phyloP scores from a whole-genome alignment of 2,113 vertebrate genomes.

The Cololabis saira region DNA sequence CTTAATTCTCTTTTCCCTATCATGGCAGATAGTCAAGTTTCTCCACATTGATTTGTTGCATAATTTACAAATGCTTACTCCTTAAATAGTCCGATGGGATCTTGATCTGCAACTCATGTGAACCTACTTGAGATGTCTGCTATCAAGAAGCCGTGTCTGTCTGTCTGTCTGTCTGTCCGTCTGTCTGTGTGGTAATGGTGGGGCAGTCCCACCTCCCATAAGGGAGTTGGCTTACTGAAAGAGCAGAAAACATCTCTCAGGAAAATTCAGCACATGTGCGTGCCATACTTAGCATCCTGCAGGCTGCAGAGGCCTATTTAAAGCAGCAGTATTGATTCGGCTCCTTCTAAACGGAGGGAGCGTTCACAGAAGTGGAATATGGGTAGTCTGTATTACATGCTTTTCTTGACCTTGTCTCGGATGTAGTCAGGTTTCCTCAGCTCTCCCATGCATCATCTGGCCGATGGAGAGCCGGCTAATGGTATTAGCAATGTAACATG shows the following conservation, averaged over 20 bases:
- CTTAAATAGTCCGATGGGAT: constrained; percentile 47
- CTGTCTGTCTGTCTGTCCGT: constrained; percentile 18
- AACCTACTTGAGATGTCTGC: constrained; percentile 33
- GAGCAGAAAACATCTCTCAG: constrained; percentile 41
- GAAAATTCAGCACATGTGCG: constrained; percentile 50
- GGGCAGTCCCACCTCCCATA: constrained; percentile 37
- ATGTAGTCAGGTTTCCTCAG: constrained; percentile 73
- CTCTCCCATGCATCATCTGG: constrained; percentile 59
- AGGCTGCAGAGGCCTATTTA: constrained; percentile 71
- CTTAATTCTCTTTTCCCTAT: constrained; percentile 40
- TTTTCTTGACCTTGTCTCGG: constrained; percentile 71
- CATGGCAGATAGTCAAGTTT: constrained; percentile 51
- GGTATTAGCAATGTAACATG: constrained; percentile 66
- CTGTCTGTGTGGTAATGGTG: constrained; percentile 40
- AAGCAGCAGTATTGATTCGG: constrained; percentile 68
- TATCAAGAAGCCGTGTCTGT: constrained; percentile 18
- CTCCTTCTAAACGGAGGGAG: constrained; percentile 46
- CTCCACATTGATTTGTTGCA: constrained; percentile 72
- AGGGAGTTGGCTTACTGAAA: constrained; percentile 60
- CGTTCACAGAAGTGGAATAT: constrained; percentile 38
- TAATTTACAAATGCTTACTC: constrained; percentile 59
- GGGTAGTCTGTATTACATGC: constrained; percentile 65
- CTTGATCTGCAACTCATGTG: constrained; percentile 37
- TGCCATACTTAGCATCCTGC: constrained; percentile 67
- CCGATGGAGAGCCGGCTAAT: constrained; percentile 66